A percentile compares a stretch with the other conserved stretches of the same genome.
phyloP scores from a whole-genome alignment of 2,888 invertebrate species.

The Chloroclystis v-ata region DNA sequence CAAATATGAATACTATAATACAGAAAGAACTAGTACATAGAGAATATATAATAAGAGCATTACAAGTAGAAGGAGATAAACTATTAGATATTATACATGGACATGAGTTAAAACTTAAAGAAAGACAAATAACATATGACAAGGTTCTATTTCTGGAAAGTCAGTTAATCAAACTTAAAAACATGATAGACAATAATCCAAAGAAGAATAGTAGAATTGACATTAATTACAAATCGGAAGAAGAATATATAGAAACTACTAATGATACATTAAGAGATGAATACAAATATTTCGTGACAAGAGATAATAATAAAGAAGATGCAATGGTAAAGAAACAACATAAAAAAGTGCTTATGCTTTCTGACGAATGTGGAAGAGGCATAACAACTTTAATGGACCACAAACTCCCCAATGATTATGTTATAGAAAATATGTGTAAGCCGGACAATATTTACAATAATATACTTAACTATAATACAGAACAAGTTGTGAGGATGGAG shows the following conservation, averaged over 20 bases:
- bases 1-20: too few relatives aligned
- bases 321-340: background rate
- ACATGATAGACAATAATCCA: background rate
- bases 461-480: background rate
- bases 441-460: background rate
- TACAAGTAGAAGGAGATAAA: background rate
- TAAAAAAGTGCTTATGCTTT: background rate
- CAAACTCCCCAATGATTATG: background rate
- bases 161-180: background rate
- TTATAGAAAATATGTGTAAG: background rate
- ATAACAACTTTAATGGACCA: background rate
- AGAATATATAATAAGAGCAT: background rate
- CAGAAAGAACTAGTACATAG: background rate
- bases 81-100: background rate
- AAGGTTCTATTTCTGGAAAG: background rate
- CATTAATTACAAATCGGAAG: too few relatives aligned
- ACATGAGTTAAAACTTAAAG: background rate
- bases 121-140: background rate
- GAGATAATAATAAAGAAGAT: background rate
- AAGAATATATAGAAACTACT: background rate
- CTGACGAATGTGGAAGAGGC: background rate
- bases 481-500: background rate
- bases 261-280: background rate
- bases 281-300: too few relatives aligned
- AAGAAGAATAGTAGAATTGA: too few relatives aligned